Base-by-base conservation (phyloP, 2,113 vertebrate genomes). In the Malurus cyaneus region DNA sequence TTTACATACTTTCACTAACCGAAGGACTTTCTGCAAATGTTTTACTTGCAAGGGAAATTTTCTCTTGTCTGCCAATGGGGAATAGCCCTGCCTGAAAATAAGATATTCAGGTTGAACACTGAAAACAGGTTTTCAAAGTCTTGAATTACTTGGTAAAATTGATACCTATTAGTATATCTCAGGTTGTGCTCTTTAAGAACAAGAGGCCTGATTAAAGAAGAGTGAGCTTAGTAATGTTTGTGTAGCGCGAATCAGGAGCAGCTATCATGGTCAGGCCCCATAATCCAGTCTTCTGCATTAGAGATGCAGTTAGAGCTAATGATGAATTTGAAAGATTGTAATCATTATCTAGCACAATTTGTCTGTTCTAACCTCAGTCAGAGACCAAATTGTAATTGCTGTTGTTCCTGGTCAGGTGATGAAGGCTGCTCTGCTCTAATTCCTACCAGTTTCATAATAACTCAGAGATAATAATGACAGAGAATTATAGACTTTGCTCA, bases 331-430 rank as follows among this genome's bases (percentile, higher is more conserved):
- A 96, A 90, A 89, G 93, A 95, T 78, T 72, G 62, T 85, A 95
- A 93, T 97, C 93, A 96, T 96, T 96, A 83, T 92, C 77, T 76
- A 47, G 86, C 64, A 94, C 92, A 92, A 91, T 97, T 96, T 93
- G 95, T 97, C 91, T 95, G 64, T 94, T 94, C 79, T 86, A 91
- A 90, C 89, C 95, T 94, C 77, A 79, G 91, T 92, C 69, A 93
- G 89, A 91, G 64, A 97, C 73, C 92, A 89, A 94, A 90, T 89
- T 67, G 73, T 95, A 96, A 97, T 93, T 97, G 92, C 74, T 94
- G 91, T 91, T 94, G 80, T 93, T 96, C 82, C 79, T 86, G 42
- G 83, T 66, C 1, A 0, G 89, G 80, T 90, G 88, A 94, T 93
- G 81, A 57, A 96, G 85, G 80, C 62, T 95, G 50, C 80, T 92